A percentile compares a stretch with the other conserved stretches of the same genome.
phyloP scores from a whole-genome alignment of 1,140 invertebrate genomes.

The Scaptomyza graminum region DNA sequence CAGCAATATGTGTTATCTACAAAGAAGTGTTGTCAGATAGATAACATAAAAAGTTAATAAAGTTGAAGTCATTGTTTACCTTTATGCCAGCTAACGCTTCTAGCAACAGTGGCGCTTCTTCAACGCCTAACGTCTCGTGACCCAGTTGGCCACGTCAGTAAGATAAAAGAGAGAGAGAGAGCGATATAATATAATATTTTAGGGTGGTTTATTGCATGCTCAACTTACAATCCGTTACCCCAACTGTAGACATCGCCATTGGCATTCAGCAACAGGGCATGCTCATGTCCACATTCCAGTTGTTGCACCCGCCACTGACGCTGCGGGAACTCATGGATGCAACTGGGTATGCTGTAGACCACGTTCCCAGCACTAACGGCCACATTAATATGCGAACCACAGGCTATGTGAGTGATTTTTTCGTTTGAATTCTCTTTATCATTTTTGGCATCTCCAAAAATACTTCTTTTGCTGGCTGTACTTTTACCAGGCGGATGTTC shows the following conservation, averaged over 20 bases:
- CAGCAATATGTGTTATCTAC: constrained; percentile 87
- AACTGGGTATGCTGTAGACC: constrained; percentile 86
- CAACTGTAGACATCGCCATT: constrained; percentile 90
- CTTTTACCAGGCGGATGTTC: constrained; percentile 34
- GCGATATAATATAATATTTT: not conserved
- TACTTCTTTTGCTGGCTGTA: constrained; percentile 52
- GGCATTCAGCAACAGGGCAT: constrained; percentile 89
- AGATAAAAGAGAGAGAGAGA: constrained; percentile 9
- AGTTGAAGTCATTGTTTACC: constrained; percentile 62
- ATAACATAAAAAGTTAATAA: constrained; percentile 11
- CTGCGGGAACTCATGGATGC: constrained; percentile 85
- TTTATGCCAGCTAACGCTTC: constrained; percentile 90
- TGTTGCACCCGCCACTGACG: constrained; percentile 85
- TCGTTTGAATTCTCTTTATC: constrained; percentile 12
- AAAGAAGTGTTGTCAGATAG: constrained; percentile 12
- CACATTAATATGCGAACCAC: constrained; percentile 84
- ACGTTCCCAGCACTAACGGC: constrained; percentile 85
- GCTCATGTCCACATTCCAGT: constrained; percentile 91
- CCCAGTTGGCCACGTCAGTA: constrained; percentile 93
- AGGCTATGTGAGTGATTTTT: constrained; percentile 81
- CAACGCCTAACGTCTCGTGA: constrained; percentile 87
- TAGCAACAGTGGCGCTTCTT: constrained; percentile 87
- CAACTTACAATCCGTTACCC: constrained; percentile 91
- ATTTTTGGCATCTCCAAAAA: constrained; percentile 58
- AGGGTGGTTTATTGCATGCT: not conserved